phyloP scores from a whole-genome alignment of 2,113 vertebrate genomes.

The Heloderma charlesbogerti region DNA sequence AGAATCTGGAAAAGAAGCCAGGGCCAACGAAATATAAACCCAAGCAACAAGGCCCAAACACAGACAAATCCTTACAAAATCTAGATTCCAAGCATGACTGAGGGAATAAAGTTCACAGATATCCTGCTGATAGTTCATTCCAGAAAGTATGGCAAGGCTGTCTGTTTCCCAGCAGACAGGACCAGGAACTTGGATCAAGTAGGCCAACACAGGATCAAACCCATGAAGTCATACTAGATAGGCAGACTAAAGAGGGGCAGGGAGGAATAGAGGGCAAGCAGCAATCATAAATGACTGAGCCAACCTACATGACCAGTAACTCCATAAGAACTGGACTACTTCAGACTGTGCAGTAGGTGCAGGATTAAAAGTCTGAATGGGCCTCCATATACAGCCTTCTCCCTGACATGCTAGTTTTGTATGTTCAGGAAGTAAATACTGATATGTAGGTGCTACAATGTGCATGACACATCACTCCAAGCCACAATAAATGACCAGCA shows the following conservation, averaged over 20 bases:
- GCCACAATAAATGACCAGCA: too few species aligned
- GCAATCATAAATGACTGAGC: neutral
- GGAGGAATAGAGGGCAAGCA: neutral
- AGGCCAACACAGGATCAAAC: neutral
- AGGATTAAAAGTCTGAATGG: neutral
- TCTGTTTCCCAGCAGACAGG: neutral
- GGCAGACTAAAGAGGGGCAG: neutral
- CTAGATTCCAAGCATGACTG: neutral
- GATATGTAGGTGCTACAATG: too few species aligned
- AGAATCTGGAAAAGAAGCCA: neutral
- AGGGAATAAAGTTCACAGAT: neutral
- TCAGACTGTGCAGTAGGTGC: neutral
- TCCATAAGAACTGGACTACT: neutral
- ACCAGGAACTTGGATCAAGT: neutral
- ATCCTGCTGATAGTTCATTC: neutral
- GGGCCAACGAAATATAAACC: neutral
- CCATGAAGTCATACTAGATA: neutral
- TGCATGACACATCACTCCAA: too few species aligned
- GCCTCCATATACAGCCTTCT: too few species aligned
- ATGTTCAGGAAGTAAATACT: too few species aligned
- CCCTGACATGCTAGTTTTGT: too few species aligned
- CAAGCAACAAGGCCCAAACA: neutral
- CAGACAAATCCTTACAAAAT: neutral
- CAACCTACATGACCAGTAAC: neutral
- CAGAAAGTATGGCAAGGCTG: neutral